A percentile compares a stretch with the other conserved stretches of the same genome.
phyloP scores from a whole-genome alignment of 2,888 invertebrate genomes.

The Agonopterix heracliana region DNA sequence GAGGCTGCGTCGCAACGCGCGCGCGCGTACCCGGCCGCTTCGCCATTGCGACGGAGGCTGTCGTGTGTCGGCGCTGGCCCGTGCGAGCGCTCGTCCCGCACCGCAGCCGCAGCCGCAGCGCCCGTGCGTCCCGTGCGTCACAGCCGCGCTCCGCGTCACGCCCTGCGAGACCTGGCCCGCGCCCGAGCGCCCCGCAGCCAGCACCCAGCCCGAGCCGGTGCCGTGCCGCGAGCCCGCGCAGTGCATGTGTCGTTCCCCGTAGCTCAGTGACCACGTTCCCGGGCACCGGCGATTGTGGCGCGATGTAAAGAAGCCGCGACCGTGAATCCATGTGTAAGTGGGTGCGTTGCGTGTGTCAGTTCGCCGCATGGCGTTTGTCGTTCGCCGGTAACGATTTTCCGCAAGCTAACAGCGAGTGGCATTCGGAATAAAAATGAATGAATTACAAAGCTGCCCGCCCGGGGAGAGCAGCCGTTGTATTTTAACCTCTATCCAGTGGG shows the following conservation, averaged over 20 bases:
- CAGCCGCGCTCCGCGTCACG: constrained; percentile 16
- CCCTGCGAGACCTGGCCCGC: constrained; percentile 42
- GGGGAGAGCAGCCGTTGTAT: constrained; percentile 38
- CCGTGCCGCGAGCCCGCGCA: constrained; percentile 50
- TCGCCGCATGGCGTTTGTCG: constrained; percentile 48
- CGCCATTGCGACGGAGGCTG: constrained; percentile 75
- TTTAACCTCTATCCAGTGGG: constrained; percentile 54
- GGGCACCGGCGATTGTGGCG: constrained; percentile 83
- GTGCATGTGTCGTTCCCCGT: constrained; percentile 74
- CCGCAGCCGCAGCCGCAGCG: constrained; percentile 28
- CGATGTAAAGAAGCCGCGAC: constrained; percentile 69
- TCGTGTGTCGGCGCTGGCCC: constrained; percentile 71
- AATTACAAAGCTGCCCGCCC: constrained; percentile 46
- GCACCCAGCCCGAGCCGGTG: constrained; percentile 11
- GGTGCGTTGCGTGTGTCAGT: constrained; percentile 55
- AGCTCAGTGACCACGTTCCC: constrained; percentile 77
- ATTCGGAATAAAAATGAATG: constrained; percentile 56
- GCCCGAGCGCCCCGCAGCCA: constrained; percentile 17
- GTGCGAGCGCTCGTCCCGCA: constrained; percentile 61
- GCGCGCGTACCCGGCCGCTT: constrained; percentile 74
- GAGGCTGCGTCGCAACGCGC: constrained; percentile 68
- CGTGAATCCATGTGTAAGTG: constrained; percentile 72
- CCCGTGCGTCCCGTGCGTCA: constrained; percentile 23
- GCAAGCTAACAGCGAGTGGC: constrained; percentile 41
- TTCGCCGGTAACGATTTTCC: constrained; percentile 52